Base-by-base conservation (phyloP, 2,888 invertebrate species). In the Drosophila macrospina region DNA sequence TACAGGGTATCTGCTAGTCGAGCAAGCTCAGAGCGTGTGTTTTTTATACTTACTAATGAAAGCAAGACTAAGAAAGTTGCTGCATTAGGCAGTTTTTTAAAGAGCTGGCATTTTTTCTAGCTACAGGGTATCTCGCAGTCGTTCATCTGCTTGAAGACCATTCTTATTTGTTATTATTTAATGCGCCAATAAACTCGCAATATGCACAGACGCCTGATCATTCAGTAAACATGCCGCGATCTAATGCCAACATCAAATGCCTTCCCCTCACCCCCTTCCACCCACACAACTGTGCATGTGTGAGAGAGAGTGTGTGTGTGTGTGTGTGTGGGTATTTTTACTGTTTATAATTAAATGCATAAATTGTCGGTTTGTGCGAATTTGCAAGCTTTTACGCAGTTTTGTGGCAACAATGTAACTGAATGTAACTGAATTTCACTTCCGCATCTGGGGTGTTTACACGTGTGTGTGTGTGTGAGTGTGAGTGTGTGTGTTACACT, bases 381-480 rank as follows among this genome's bases (percentile, higher is more conserved):
- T 76, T 63, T 41, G 7, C 72, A 82, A 68, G 67, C 63, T 79
- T 79, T 66, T 79, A 69, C 81, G 74, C 81, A 82, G 71, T 78
- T 84, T 84, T 67, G 39, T 8, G 45, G 52, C 77, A 69, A 79
- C 82, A 65, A 64, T 85, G 82, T 85, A 85, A 71, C 57, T 36
- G 36, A 69, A 70, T 64, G 32, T 57, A 45, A 65, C 54, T 65
- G 45, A 55, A 56, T 65, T 73, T 71, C 34, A 69, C 65, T 80
- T 74, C 72, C 69, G 62, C 45, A 51, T 57, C 50, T 16, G 30
- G 13, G 15, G 10, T 48, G 39, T 32, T n/a, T n/a, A n/a, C n/a
- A n/a, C n/a, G 41, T 50, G 30, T n/a, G 0, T 20, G 20, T 47
- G 34, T 56, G 20, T 28, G 26, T 44, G 41, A 32, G 37, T 54